These are phyloP conservation scores for Oligia latruncula DNA, from an alignment of 2,888 invertebrate genomes.

Conservation along the genomic window DNA sequence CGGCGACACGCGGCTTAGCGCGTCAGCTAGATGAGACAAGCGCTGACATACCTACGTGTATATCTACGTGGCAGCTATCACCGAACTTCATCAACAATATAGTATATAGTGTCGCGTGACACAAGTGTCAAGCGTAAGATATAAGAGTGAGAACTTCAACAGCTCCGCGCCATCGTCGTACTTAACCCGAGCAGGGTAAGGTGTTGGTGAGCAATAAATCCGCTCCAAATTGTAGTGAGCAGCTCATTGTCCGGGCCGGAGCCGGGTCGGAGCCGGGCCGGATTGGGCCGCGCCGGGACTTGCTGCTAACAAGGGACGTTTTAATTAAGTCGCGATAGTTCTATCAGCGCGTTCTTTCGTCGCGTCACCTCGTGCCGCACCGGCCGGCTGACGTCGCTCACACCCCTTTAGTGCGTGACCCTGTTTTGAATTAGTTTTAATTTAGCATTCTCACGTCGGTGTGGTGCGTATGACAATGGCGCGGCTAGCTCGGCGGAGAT, in stretches of 20 bases:
- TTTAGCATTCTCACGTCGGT: slow-evolving; percentile 61
- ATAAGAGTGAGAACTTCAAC: slow-evolving; percentile 10
- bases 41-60: background rate
- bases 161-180: slow-evolving; percentile 11
- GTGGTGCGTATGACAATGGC: slow-evolving; percentile 64
- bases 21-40: slow-evolving; percentile 14
- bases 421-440: slow-evolving; percentile 69
- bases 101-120: slow-evolving; percentile 10
- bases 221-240: slow-evolving; percentile 57
- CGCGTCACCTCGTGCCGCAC: slow-evolving; percentile 32
- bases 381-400: slow-evolving; percentile 11
- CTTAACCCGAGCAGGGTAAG: slow-evolving; percentile 1
- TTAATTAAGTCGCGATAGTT: slow-evolving; percentile 79
- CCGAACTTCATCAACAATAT: background rate
- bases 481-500: slow-evolving; percentile 70
- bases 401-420: slow-evolving; percentile 47
- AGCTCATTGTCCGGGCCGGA: slow-evolving; percentile 58
- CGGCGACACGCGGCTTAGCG: slow-evolving; percentile 20
- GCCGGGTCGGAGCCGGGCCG: background rate
- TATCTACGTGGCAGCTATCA: background rate
- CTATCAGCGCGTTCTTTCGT: slow-evolving; percentile 71
- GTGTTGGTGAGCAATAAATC: slow-evolving; percentile 62
- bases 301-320: slow-evolving; percentile 68
- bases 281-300: slow-evolving; percentile 39
- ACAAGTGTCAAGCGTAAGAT: background rate